A percentile compares a stretch with the other conserved stretches of the same genome.
Evolutionary conservation across 2,797 vertebrate species (phyloP).

Genomic region (Chiropotes sagulatus): DNA sequence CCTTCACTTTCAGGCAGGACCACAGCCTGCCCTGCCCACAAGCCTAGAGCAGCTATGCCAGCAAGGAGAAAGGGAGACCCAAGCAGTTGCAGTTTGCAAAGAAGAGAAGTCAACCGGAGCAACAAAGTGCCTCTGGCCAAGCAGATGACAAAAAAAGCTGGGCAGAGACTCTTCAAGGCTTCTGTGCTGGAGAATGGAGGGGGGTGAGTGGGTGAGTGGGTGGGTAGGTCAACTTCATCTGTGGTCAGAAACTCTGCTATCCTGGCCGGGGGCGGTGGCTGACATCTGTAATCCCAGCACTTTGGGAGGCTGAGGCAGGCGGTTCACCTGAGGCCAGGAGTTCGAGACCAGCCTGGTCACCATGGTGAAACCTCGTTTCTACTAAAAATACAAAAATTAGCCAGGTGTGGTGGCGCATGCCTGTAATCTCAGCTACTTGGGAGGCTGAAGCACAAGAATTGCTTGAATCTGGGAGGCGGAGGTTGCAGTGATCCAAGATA

Average conservation of each 20-base stretch:
- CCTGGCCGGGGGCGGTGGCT: not conserved
- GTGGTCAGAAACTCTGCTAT: not conserved
- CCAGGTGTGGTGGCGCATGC: not conserved
- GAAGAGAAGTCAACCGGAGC: not conserved
- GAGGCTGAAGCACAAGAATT: not conserved
- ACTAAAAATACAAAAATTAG: not conserved
- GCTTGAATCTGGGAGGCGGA: not conserved
- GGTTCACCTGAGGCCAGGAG: not conserved
- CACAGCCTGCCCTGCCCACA: not conserved
- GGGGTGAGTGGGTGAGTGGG: too few species aligned
- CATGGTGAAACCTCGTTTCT: not conserved
- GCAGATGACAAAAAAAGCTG: not conserved
- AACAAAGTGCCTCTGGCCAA: not conserved
- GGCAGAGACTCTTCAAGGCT: not conserved
- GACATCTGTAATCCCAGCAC: not conserved
- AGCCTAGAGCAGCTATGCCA: not conserved
- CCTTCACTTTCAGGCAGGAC: not conserved
- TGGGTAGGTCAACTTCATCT: not conserved
- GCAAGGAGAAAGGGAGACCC: not conserved
- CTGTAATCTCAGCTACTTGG: not conserved
- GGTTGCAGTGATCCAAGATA: not conserved
- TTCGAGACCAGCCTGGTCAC: not conserved
- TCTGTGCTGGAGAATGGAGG: not conserved
- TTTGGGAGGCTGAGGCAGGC: too few species aligned
- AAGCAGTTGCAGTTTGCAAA: not conserved